phyloP scores from a whole-genome alignment of 23 tunicate species.

The Aplidium turbinatum region DNA sequence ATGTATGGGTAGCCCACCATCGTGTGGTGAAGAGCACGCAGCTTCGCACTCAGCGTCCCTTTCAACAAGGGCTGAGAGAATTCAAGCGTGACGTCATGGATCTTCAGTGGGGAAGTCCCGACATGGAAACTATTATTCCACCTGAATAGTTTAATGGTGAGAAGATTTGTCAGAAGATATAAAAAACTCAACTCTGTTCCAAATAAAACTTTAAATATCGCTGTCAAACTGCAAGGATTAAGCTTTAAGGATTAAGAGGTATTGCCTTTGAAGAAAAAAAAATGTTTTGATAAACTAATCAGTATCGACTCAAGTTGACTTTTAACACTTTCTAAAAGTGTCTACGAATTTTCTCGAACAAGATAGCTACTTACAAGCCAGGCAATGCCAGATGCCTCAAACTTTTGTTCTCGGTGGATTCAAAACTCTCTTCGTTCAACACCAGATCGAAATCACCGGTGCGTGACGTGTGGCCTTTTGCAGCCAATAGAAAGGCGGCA shows the following conservation, averaged over 20 bases:
- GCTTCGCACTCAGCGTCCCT: constrained; percentile 76
- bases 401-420: constrained; percentile 5
- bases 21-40: constrained; percentile 54
- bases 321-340: no score
- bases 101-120: constrained; percentile 5
- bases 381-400: constrained; percentile 51
- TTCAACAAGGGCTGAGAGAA: constrained; percentile 74
- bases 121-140: constrained; percentile 22
- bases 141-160: no score
- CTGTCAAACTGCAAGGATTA: no score
- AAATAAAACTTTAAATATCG: no score
- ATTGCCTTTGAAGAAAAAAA: no score
- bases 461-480: constrained; percentile 46
- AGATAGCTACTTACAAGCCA: constrained; percentile 47
- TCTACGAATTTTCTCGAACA: no score
- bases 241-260: no score
- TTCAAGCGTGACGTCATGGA: constrained; percentile 48
- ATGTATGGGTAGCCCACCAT: constrained; percentile 33
- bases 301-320: no score
- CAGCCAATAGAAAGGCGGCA: constrained; percentile 76
- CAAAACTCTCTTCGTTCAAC: constrained; percentile 62
- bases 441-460: constrained; percentile 71
- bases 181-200: no score
- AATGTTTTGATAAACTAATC: no score
- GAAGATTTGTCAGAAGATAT: no score